Conservation (phyloP, 2,797 vertebrate species). For the Notamacropus eugenii region DNA sequence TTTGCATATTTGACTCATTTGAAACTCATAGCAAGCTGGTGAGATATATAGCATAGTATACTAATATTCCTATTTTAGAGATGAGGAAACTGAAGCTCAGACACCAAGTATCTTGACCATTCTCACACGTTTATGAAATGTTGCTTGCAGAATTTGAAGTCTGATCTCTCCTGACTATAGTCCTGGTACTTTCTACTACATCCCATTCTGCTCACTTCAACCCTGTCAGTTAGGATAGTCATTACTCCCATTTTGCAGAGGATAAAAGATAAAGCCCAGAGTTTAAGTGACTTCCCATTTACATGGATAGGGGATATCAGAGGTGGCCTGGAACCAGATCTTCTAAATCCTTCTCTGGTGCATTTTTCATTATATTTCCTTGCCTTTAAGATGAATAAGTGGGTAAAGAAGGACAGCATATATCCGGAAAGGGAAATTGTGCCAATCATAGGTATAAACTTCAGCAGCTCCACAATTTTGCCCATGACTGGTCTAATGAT, state of each 20-base stretch:
- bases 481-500: not conserved
- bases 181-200: not conserved
- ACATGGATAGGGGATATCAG: not conserved
- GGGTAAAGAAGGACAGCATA: not conserved
- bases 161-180: not conserved
- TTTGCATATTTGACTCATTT: not conserved
- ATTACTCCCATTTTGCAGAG: not conserved
- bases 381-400: not conserved
- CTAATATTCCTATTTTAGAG: not conserved
- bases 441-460: not conserved
- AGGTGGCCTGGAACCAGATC: not conserved
- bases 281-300: not conserved
- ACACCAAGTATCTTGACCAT: not conserved
- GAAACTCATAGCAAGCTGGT: not conserved
- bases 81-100: not conserved
- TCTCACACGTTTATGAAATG: not conserved
- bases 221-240: not conserved
- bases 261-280: not conserved
- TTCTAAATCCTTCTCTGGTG: not conserved
- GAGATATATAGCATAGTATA: not conserved
- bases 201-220: not conserved
- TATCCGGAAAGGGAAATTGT: not conserved
- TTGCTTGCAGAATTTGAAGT: not conserved
- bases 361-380: not conserved
- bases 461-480: accelerated